A percentile compares a stretch with the other conserved stretches of the same genome.
Evolutionary conservation across 2,888 invertebrate genomes (phyloP).

Genomic region (Ctena decussata): DNA sequence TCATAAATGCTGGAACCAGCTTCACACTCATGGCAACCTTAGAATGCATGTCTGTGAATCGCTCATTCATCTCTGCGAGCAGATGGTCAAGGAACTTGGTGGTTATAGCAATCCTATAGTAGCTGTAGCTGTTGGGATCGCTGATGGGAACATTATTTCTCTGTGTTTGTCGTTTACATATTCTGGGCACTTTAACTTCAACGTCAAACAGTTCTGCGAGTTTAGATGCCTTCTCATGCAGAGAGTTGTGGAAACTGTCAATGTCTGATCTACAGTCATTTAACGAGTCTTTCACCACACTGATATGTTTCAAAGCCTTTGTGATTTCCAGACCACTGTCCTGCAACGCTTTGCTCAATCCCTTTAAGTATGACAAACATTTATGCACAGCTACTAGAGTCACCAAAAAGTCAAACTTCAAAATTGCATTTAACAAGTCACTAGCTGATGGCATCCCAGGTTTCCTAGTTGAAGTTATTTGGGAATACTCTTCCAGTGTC

Average conservation of each 20-base stretch:
- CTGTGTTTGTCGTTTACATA: neutral
- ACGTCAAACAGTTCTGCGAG: neutral
- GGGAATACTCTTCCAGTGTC: neutral
- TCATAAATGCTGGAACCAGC: neutral
- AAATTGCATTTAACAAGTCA: neutral
- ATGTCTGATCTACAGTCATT: neutral
- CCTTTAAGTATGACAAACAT: neutral
- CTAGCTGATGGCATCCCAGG: neutral
- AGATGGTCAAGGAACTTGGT: neutral
- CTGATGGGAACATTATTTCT: neutral
- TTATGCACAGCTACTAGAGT: neutral
- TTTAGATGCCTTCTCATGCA: neutral
- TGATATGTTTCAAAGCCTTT: neutral
- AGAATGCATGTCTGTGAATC: neutral
- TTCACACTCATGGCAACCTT: neutral
- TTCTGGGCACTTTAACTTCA: neutral
- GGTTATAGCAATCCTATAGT: neutral
- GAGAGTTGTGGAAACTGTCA: neutral
- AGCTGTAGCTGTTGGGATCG: neutral
- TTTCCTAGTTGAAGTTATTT: neutral
- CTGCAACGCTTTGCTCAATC: neutral
- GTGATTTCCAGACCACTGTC: neutral
- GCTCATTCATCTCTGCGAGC: neutral
- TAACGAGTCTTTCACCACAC: neutral
- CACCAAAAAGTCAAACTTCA: neutral